Base-by-base conservation (phyloP, 2,113 vertebrate genomes). In the Ploceus nigricollis region DNA sequence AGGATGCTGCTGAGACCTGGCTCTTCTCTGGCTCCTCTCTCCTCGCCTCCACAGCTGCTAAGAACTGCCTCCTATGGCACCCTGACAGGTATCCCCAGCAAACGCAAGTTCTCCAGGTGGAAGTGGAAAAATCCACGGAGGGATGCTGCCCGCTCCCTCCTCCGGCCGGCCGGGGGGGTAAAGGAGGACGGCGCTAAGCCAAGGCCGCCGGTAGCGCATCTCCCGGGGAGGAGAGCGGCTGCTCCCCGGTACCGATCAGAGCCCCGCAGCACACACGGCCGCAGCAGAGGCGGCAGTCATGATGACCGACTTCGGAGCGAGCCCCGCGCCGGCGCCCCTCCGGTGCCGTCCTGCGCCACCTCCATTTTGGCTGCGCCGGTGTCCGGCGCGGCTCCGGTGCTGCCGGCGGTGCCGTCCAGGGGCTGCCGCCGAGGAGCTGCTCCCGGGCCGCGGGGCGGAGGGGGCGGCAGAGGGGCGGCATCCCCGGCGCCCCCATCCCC, bases 401-500 rank as follows among this genome's bases (percentile, higher is more conserved):
- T 24, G 54, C 54, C 1, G 15, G 47, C 51, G 45, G 12, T 7
- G 75, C 93, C 57, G 76, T 87, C 64, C 75, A 39, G 75, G 81
- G 81, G 42, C 77, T 22, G 33, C 11, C 5, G 42, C 2, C 30
- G 77, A 90, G 11, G n/a, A 45, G 37, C 53, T 1, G 28, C 76
- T 71, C 33, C 37, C 42, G 80, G 75, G 69, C 72, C 31, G 72
- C 20, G 40, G 39, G 8, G n/a, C 65, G 24, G 9, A 45, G 16
- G 25, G 40, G 42, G 28, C 45, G 63, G 95, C 87, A 37, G 65
- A 76, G 69, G 77, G 89, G 44, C 82, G 94, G 96, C 94, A 93
- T 94, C 97, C 98, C 98, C 97, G 94, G 93, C 90, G 91, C 86
- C 83, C 92, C 75, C 70, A 44, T 69, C 68, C 71, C 64, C 47